Evolutionary conservation across 2,888 invertebrate species (phyloP), one percentile per base, ranked within the genome.

Genomic region (Agriotes lineatus): DNA sequence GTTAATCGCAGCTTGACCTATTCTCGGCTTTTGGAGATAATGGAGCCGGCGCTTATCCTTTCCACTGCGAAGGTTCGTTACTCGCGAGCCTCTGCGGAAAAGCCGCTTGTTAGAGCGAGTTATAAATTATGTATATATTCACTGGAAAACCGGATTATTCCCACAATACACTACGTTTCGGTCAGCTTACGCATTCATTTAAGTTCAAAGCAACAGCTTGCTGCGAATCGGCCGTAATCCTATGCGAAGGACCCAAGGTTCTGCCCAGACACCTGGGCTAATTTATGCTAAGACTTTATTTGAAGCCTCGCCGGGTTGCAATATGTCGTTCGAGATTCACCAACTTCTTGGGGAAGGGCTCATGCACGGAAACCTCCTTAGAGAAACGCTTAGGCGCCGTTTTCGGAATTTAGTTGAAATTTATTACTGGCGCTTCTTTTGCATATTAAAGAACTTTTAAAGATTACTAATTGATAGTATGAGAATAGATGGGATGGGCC

Each of bases 1-100:
- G 48, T 54, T 62, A 62, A 54, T 62, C 54, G 18, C 62, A 20
- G 37, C 62, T 62, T 54, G 62, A 62, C 62, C 62, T 33, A 52
- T 44, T 37, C 19, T 19, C 9, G 19, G 45, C 59, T 59, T 45
- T 45, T 59, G 16, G 19, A 20, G 44, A 59, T 59, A 59, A 59
- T 59, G 59, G 45, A 25, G 45, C 33, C 6, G 22, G 58, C 44
- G 25, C 30, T 59, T 59, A 44, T 44, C 59, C 44, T 59, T 45
- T 30, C 45, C 18, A 59, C 14, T 59, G 33, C 33, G 45, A 59
- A 59, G 9, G 30, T 22, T 25, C 58, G 39, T 44, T 58, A 58
- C 25, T 19, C 58, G 25, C 19, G 18, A 20, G 12, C n/a, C 48
- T 48, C 45, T 20, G 45, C 7, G 20, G 45, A 20, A 45, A 45